These are phyloP conservation scores for Aplidium turbinatum DNA, from an alignment of 23 tunicate species.

Conservation along the genomic window DNA sequence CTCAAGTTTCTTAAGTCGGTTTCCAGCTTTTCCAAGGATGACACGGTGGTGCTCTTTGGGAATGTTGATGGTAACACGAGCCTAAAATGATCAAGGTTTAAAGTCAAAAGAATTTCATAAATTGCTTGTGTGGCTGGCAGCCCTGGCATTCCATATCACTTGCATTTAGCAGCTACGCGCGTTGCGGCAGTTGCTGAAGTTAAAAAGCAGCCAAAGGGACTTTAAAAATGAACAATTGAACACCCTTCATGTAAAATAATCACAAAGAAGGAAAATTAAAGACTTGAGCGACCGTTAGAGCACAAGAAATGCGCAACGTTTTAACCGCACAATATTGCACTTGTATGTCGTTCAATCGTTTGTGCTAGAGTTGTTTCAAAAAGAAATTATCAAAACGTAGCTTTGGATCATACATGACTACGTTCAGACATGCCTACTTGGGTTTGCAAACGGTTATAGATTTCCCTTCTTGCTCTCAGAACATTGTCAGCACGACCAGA, in stretches of 20 bases:
- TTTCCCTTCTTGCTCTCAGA: conserved; percentile 81
- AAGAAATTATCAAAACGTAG: neutral
- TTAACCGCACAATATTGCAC: no score
- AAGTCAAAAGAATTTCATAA: neutral
- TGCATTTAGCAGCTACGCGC: no score
- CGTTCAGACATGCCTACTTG: conserved; percentile 59
- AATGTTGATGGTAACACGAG: conserved; percentile 68
- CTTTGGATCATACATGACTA: no score
- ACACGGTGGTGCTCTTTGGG: conserved; percentile 95
- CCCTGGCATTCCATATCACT: no score
- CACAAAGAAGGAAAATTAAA: no score
- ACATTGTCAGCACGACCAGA: conserved; percentile 84
- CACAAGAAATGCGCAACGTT: no score
- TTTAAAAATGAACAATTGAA: no score
- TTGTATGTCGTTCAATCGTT: no score
- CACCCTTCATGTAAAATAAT: no score
- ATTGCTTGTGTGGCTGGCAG: neutral
- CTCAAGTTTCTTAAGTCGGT: conserved; percentile 81
- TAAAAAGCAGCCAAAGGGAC: no score
- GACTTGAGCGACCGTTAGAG: no score
- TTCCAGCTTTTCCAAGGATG: conserved; percentile 89
- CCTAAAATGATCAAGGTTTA: conserved; percentile 30
- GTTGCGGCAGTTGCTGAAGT: no score
- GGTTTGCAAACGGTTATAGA: conserved; percentile 78
- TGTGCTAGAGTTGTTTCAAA: neutral